Percentiles rank a stretch among this genome's conserved stretches.
These are phyloP conservation scores for Aethina tumida DNA, from an alignment of 1,140 invertebrate species.

Conservation along the genomic window DNA sequence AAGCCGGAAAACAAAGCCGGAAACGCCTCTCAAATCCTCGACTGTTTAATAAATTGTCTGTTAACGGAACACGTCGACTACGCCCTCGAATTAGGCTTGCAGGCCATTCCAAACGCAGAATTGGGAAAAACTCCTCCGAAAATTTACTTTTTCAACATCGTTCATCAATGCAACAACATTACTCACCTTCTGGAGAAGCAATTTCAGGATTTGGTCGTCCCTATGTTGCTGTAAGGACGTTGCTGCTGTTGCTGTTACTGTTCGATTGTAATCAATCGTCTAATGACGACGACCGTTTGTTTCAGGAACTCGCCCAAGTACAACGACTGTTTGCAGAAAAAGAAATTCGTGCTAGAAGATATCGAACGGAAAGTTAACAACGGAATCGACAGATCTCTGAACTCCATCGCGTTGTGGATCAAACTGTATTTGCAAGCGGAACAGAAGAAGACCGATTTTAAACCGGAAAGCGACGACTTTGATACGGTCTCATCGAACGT, in stretches of 20 bases:
- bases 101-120: slow-evolving; percentile 85
- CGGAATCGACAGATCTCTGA: slow-evolving; percentile 77
- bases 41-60: slow-evolving; percentile 77
- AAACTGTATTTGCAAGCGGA: slow-evolving; percentile 83
- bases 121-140: slow-evolving; percentile 63
- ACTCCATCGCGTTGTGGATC: slow-evolving; percentile 84
- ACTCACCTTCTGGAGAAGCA: slow-evolving; percentile 93
- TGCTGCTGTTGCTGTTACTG: too few relatives aligned
- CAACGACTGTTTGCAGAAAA: slow-evolving; percentile 77
- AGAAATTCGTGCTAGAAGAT: slow-evolving; percentile 76
- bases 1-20: slow-evolving; percentile 63
- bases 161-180: slow-evolving; percentile 91
- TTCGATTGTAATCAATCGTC: too few relatives aligned
- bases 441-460: slow-evolving; percentile 94
- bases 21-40: slow-evolving; percentile 78
- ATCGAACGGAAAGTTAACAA: slow-evolving; percentile 86
- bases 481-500: slow-evolving; percentile 66
- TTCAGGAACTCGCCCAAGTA: slow-evolving; percentile 78
- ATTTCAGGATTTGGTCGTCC: slow-evolving; percentile 81
- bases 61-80: slow-evolving; percentile 93
- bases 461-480: slow-evolving; percentile 74
- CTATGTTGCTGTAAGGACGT: slow-evolving; percentile 66
- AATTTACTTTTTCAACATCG: slow-evolving; percentile 90
- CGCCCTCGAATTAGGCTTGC: slow-evolving; percentile 85
- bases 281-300: slow-evolving; percentile 14